Conservation (phyloP, 1,140 invertebrate species). For the Sipha flava region DNA sequence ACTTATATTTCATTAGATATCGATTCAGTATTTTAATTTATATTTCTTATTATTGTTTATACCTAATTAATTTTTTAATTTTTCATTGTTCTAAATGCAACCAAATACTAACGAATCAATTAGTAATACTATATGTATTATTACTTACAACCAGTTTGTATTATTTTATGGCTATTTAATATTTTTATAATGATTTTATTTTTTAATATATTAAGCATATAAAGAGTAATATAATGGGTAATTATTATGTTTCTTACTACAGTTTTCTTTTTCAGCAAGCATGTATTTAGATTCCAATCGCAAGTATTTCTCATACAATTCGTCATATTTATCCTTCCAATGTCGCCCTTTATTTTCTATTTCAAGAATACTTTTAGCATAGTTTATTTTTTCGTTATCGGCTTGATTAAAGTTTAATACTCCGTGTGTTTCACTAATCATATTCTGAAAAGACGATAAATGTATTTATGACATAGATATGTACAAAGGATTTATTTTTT, state of each 20-base stretch:
- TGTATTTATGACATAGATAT: too few species aligned
- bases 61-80: too few species aligned
- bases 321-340: constrained; percentile 4
- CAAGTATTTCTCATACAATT: neutral
- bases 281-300: neutral
- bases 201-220: neutral
- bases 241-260: neutral
- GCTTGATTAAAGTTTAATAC: neutral
- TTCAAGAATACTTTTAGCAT: neutral
- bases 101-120: too few species aligned
- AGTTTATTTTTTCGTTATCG: neutral
- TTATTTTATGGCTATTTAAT: too few species aligned
- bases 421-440: neutral
- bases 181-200: neutral
- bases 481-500: too few species aligned
- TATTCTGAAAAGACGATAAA: neutral
- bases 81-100: too few species aligned
- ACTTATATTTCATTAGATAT: too few species aligned
- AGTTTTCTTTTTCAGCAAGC: neutral
- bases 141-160: too few species aligned
- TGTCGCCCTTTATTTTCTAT: constrained; percentile 1
- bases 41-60: too few species aligned
- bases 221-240: too few species aligned
- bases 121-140: too few species aligned
- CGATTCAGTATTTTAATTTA: too few species aligned